Conservation (phyloP, 2,888 invertebrate species). For the Caenorhabditis panamensis region DNA sequence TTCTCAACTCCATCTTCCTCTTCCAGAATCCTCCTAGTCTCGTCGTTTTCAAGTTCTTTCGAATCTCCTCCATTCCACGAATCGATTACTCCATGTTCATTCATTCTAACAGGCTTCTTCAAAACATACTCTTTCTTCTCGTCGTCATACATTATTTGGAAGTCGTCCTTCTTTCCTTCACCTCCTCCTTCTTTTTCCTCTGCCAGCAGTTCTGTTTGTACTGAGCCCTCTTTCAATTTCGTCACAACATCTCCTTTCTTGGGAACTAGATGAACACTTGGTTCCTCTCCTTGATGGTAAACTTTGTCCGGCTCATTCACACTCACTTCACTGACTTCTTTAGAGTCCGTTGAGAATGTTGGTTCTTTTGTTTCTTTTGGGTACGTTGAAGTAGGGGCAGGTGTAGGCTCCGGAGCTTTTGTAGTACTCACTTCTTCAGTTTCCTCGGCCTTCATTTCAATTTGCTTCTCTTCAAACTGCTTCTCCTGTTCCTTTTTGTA, state of each 20-base stretch:
- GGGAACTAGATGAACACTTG: slow-evolving; percentile 34
- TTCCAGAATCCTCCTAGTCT: slow-evolving; percentile 30
- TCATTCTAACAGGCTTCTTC: slow-evolving; percentile 34
- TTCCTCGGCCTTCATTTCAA: background rate
- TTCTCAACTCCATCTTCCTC: slow-evolving; percentile 25
- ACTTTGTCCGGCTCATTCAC: slow-evolving; percentile 49
- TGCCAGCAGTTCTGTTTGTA: slow-evolving; percentile 12
- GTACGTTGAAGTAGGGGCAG: no score
- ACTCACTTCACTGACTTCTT: slow-evolving; percentile 10
- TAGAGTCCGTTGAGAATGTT: slow-evolving; percentile 8
- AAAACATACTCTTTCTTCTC: slow-evolving; percentile 45
- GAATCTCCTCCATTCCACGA: slow-evolving; percentile 56
- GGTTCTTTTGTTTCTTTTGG: background rate
- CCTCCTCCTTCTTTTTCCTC: slow-evolving; percentile 16
- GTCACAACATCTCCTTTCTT: slow-evolving; percentile 31
- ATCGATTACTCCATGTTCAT: slow-evolving; percentile 48
- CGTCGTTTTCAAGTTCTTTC: slow-evolving; percentile 38
- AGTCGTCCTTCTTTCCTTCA: slow-evolving; percentile 37
- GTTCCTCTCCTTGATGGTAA: slow-evolving; percentile 45
- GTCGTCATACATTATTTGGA: slow-evolving; percentile 55
- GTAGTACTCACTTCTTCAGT: background rate
- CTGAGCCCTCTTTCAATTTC: slow-evolving; percentile 11
- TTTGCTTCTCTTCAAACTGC: slow-evolving; percentile 25
- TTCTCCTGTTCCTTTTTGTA: slow-evolving; percentile 56
- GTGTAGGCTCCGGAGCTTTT: no score